Evolutionary conservation across 2,113 vertebrate species (phyloP), one percentile per base, ranked within the genome.

Genomic region (Nesogale talazaci): DNA sequence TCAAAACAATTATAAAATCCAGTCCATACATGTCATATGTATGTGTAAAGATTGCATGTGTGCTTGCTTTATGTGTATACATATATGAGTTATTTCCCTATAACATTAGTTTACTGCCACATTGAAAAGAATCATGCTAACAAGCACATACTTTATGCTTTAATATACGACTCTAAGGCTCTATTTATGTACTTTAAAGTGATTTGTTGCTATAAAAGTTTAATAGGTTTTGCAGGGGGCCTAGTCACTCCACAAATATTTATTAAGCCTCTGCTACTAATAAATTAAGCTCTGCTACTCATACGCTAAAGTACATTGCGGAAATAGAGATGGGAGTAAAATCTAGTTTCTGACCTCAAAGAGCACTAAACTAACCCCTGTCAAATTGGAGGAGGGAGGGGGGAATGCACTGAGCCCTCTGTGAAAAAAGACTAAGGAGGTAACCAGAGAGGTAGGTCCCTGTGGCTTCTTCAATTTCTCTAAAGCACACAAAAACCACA

Each of bases 251-350:
- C 61, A 70, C 31, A 89, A 92, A 87, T 74, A 80, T 76, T 89
- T 85, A 92, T 14, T 72, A 92, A 91, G 19, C 36, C 59, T 76
- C 78, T 65, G 31, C 40, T 94, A 88, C 10, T 89, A 86, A 80
- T n/a, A 88, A 85, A 83, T 14, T 72, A 92, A 91, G 15, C 36
- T 72, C 69, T 65, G 31, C 40, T 94, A 85, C 10, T 89, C 80
- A 80, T 22, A 27, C 11, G 56, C 61, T 46, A 40, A 89, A 89
- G 10, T n/a, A 46, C 36, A 36, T 7, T 12, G 20, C n/a, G 89
- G 25, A 31, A 80, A 56, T 6, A 92, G 38, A 52, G 91, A 86
- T 17, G 0, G 23, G 6, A 77, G 42, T 56, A 42, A 46, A 93
- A 93, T 23, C 72, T 31, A 23, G 6, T 83, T 90, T 83, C 40